Conservation (phyloP, 2,797 vertebrate species). For the Masticophis lateralis region DNA sequence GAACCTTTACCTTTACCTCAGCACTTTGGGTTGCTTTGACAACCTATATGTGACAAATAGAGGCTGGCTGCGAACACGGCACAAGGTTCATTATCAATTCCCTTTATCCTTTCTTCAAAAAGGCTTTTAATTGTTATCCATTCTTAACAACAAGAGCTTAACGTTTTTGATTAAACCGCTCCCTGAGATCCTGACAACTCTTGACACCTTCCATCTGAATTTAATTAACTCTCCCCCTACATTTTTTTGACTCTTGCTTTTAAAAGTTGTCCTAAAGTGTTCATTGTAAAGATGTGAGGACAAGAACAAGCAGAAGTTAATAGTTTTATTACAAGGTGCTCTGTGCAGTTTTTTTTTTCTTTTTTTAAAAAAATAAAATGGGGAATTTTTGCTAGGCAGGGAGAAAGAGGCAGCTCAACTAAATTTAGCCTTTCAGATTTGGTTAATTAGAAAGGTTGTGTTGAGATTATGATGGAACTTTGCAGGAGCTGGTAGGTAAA, state of each 20-base stretch:
- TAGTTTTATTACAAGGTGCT: slow-evolving; percentile 2
- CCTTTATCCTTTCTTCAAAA: background rate
- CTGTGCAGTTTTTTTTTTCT: background rate
- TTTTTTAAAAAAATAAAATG: background rate
- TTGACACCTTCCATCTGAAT: slow-evolving; percentile 48
- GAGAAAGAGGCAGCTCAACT: background rate
- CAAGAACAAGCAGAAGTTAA: slow-evolving; percentile 4
- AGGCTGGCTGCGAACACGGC: slow-evolving; percentile 16
- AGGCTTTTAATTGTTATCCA: slow-evolving; percentile 46
- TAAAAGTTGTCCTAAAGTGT: slow-evolving; percentile 1
- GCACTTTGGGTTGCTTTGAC: slow-evolving; percentile 38
- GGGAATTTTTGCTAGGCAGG: background rate
- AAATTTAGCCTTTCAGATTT: slow-evolving; percentile 37
- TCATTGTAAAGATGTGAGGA: background rate
- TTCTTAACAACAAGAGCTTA: slow-evolving; percentile 26
- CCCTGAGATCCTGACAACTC: slow-evolving; percentile 45
- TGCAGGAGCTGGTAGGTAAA: background rate
- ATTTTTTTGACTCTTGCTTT: background rate
- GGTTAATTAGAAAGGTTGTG: slow-evolving; percentile 40
- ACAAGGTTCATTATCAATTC: slow-evolving; percentile 29
- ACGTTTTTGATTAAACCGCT: slow-evolving; percentile 55
- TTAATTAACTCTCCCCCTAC: slow-evolving; percentile 48
- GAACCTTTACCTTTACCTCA: too few relatives aligned
- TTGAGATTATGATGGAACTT: slow-evolving; percentile 21
- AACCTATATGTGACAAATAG: slow-evolving; percentile 47